Evolutionary conservation across 1,140 invertebrate species (phyloP), one percentile per base, ranked within the genome.

Genomic region (Atta cephalotes): DNA sequence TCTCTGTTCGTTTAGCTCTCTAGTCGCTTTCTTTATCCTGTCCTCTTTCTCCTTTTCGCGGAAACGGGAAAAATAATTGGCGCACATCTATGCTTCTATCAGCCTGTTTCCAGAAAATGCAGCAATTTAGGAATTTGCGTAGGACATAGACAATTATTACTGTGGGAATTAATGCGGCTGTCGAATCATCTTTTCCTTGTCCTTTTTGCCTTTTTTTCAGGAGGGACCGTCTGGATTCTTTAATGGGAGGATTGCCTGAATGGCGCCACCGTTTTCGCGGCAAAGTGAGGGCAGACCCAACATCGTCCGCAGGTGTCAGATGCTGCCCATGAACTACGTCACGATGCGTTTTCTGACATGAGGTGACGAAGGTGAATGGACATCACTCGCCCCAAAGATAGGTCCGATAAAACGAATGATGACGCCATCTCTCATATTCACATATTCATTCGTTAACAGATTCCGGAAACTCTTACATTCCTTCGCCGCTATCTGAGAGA

Each of bases 331-430:
- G 28, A 53, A 62, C 62, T 78, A 78, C 89, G 68, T 66, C 70
- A 56, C 63, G 70, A 89, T 82, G 87, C 78, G 77, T 86, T 87
- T 92, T 77, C 53, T 72, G 82, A 91, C 89, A 71, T 87, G 76
- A 90, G 72, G 60, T 90, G 89, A 82, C 63, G 68, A 90, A 90
- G 89, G 89, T 88, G 89, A 88, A 87, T 72, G 62, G 81, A 79
- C 81, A 79, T 45, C 25, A 25, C 25, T 60, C 31, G 16, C 12
- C 3, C 31, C 25, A 16, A 39, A 87, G 90, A 89, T 92, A 53
- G 16, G 1, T 3, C 74, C 39, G 87, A 92, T 91, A 90, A 89
- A 45, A 14, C 39, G 53, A 18, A 70, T 79, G 74, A 72, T 62
- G n/a, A 88, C 68, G 76, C 21, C 62, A 85, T 87, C 85, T 80